These are phyloP conservation scores for Sinotaia quadrata DNA, from an alignment of 2,888 invertebrate genomes.

Conservation along the genomic window DNA sequence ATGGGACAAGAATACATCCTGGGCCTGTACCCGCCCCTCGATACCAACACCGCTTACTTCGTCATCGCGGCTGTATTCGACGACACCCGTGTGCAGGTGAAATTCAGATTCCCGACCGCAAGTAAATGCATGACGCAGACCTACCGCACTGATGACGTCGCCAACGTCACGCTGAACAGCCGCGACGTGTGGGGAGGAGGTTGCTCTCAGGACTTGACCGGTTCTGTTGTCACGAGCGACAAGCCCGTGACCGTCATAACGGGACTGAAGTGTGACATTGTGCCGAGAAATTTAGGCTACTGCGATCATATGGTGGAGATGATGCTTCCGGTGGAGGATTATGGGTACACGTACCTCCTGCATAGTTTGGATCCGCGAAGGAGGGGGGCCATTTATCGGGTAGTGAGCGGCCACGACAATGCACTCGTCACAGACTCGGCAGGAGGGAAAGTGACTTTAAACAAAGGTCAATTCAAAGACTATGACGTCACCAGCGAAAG, in stretches of 20 bases:
- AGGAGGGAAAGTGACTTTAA: background rate
- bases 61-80: background rate
- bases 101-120: background rate
- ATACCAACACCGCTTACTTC: background rate
- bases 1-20: slow-evolving; percentile 4
- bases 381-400: slow-evolving; percentile 17
- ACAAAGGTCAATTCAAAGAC: slow-evolving; percentile 13
- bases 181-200: slow-evolving; percentile 4
- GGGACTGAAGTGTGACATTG: background rate
- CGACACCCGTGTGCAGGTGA: background rate
- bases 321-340: slow-evolving; percentile 6
- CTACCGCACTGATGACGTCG: too few species aligned
- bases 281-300: background rate
- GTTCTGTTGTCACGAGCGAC: slow-evolving; percentile 7
- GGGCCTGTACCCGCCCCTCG: background rate
- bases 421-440: background rate
- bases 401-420: slow-evolving; percentile 6
- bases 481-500: background rate
- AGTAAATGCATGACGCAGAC: background rate
- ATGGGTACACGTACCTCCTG: background rate
- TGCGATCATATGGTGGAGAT: slow-evolving; percentile 17
- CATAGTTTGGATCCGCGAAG: background rate
- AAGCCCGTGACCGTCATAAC: slow-evolving; percentile 12
- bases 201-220: slow-evolving; percentile 1
- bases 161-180: background rate